Base-by-base conservation (phyloP, 2,113 vertebrate genomes). In the Amphilophus citrinellus region DNA sequence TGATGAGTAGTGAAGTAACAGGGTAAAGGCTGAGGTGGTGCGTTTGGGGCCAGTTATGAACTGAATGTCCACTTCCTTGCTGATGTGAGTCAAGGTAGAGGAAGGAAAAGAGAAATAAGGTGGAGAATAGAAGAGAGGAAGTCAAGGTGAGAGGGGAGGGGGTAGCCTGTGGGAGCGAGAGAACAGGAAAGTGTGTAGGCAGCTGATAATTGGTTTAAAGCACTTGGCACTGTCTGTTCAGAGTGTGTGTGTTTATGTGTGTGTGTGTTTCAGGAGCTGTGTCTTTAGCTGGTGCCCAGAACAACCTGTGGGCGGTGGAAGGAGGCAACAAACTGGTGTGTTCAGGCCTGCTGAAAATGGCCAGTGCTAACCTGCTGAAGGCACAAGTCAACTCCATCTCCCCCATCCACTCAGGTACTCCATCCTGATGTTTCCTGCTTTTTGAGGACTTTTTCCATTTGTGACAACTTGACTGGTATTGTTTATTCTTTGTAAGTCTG, bases 301-400 rank as follows among this genome's bases (percentile, higher is more conserved):
- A 97, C 92, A 98, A 97, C 95, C 96, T 98, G 73, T 99, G 98
- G 98, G 96, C 98, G 0, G 97, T 99, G 77, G 98, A 99, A 94
- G 98, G 98, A 88, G 98, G 98, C 58, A 99, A 99, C 91, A 99
- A 98, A 87, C 93, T 99, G 92, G 96, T 99, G 39, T 99, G 98
- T 87, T 98, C 97, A 0, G 97, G 97, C 7, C 95, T 99, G 90
- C 95, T 99, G 90, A 98, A 97, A 93, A 94, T 97, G 77, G 97
- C 97, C 58, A 98, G 98, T 59, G 98, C 97, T 80, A 98, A 96
- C 0, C 83, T 99, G 84, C 96, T 98, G 87, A 94, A 95, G 0
- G 98, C 97, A 78, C 96, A 95, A 7, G 97, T 99, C 93, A 96
- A 88, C 0, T 93, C 96, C 11, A 71, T 99, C 88, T 96, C 96